Evolutionary conservation across 1,140 invertebrate genomes (phyloP).

Genomic region (Cotesia typhae): DNA sequence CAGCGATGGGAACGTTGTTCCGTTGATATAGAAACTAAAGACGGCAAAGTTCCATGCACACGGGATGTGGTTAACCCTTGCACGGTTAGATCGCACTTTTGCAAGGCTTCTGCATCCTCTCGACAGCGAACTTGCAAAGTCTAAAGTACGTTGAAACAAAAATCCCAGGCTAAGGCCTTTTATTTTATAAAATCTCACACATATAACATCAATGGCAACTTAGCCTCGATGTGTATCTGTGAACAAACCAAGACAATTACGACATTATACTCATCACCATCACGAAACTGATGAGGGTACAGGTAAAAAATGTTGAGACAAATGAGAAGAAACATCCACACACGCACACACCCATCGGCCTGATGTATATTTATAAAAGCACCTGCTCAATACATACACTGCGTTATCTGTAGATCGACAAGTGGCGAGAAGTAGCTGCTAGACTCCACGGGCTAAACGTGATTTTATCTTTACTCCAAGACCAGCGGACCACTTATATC

Average conservation of each 20-base stretch:
- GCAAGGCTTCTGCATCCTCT: conserved; percentile 39
- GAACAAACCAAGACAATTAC: neutral
- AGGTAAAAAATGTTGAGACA: neutral
- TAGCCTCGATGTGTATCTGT: neutral
- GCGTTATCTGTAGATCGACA: conserved; percentile 53
- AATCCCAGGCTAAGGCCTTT: neutral
- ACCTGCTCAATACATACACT: conserved; percentile 52
- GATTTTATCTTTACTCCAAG: conserved; percentile 46
- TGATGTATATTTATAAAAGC: conserved; percentile 44
- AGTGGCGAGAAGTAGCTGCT: conserved; percentile 33
- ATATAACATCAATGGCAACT: neutral
- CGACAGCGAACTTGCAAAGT: neutral
- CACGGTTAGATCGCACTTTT: conserved; percentile 45
- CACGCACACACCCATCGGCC: conserved; percentile 24
- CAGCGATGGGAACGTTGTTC: conserved; percentile 32
- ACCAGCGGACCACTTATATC: conserved; percentile 67
- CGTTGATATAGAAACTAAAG: conserved; percentile 35
- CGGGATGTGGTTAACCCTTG: conserved; percentile 57
- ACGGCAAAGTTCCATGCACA: conserved; percentile 17
- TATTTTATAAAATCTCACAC: neutral
- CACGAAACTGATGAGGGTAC: too few relatives aligned
- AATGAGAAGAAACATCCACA: conserved; percentile 41
- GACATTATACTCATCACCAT: conserved; percentile 1
- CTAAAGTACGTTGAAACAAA: neutral
- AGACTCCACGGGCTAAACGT: conserved; percentile 14